phyloP scores from a whole-genome alignment of 2,797 vertebrate species.

The Myoxocephalus aenaeus region DNA sequence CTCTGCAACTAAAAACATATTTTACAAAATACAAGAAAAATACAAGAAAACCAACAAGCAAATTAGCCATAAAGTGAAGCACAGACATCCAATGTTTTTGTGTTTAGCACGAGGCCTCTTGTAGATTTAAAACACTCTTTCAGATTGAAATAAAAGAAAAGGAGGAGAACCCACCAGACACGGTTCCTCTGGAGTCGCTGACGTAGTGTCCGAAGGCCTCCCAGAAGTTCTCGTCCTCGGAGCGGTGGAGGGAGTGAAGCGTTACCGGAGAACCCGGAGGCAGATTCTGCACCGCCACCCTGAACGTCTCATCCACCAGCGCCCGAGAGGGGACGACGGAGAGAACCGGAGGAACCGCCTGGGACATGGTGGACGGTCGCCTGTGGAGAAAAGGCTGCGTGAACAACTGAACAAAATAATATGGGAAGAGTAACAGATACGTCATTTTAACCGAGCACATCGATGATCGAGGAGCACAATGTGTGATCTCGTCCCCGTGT shows the following conservation, averaged over 20 bases:
- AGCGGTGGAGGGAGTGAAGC: constrained; percentile 60
- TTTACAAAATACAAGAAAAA: background rate
- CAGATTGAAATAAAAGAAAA: background rate
- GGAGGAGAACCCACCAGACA: constrained; percentile 57
- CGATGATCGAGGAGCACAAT: too few relatives aligned
- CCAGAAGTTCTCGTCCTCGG: constrained; percentile 72
- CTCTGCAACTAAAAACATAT: constrained; percentile 52
- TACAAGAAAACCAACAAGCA: background rate
- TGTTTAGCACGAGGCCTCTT: background rate
- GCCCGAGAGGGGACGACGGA: constrained; percentile 59
- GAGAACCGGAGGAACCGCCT: constrained; percentile 14
- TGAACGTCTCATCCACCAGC: constrained; percentile 68
- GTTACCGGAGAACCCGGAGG: constrained; percentile 56
- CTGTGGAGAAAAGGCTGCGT: constrained; percentile 29
- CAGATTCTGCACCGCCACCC: constrained; percentile 68
- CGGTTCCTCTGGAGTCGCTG: constrained; percentile 60
- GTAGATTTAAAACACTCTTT: background rate
- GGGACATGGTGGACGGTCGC: constrained; percentile 29
- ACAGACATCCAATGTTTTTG: background rate
- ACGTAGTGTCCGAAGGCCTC: constrained; percentile 76
- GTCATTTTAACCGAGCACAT: too few relatives aligned
- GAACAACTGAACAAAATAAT: too few relatives aligned
- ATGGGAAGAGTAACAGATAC: too few relatives aligned
- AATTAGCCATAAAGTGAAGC: background rate
- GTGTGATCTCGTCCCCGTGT: too few relatives aligned